Evolutionary conservation across 2,888 invertebrate genomes (phyloP), one percentile per base, ranked within the genome.

Genomic region (Cantharis flavilabris): DNA sequence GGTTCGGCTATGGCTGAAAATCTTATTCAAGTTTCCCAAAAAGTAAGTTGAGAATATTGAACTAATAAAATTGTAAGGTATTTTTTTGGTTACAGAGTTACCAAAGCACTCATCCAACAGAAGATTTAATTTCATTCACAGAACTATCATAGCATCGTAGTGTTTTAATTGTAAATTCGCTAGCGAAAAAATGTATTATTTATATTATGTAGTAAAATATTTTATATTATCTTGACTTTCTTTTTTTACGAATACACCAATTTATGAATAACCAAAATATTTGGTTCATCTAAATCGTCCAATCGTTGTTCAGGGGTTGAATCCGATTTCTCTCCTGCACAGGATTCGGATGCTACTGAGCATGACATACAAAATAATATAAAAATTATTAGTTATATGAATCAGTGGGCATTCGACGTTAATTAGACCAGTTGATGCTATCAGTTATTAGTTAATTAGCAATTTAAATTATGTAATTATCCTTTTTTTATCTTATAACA

Each of bases 1-100:
- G 93, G 92, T 2, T 89, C 90, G 1, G 90, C 90, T 70, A 92
- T 89, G 85, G 90, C 88, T 70, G 88, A 89, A 7, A 88, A 88
- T 72, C 87, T 92, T 14, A 86, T 87, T 69, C 86, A 88, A 83
- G 83, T 91, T 28, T 91, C 92, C 0, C 89, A 89, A 82, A 89
- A 90, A 13, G 88, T 79, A 65, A 76, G 65, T 18, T n/a, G 3
- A 4, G 9, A 63, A 3, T 1, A 64, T 20, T 64, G 1, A 20
- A 11, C 3, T 20, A 13, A 64, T 10, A 10, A 4, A 18, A 49
- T 49, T 18, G 1, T 64, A 89, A 18, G 89, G 82, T 83, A 62
- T n/a, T 9, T n/a, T 2, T 23, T 67, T 67, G 20, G n/a, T 67
- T 67, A 0, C 11, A 67, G 65, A 67, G 23, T 13, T 67, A 67